These are phyloP conservation scores for Corythoichthys intestinalis DNA, from an alignment of 2,113 vertebrate genomes.

Conservation along the genomic window DNA sequence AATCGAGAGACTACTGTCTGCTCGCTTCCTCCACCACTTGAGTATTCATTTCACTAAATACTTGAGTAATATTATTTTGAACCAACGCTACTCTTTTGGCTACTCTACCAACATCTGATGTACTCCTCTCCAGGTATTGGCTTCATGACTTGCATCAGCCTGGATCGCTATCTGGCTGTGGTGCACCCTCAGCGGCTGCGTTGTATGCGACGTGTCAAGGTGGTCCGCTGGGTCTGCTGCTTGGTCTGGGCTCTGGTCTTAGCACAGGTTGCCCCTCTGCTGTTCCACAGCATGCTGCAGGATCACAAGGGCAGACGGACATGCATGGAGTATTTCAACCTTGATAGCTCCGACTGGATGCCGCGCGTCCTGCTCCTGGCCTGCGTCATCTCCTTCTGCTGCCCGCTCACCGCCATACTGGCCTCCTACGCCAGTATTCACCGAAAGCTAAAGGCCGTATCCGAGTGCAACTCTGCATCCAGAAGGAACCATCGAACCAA, in stretches of 20 bases:
- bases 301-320: constrained; percentile 59
- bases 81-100: too few relatives aligned
- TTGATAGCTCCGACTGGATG: constrained; percentile 59
- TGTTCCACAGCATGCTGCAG: constrained; percentile 64
- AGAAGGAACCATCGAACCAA: constrained; percentile 70
- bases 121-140: constrained; percentile 65
- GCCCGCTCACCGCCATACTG: constrained; percentile 73
- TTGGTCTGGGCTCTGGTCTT: constrained; percentile 76
- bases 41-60: too few relatives aligned
- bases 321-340: constrained; percentile 81
- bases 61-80: too few relatives aligned
- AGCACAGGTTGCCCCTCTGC: constrained; percentile 69
- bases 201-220: constrained; percentile 54
- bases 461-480: constrained; percentile 67
- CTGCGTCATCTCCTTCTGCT: constrained; percentile 73
- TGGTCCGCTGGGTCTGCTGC: constrained; percentile 65
- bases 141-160: constrained; percentile 82
- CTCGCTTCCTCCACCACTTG: too few relatives aligned
- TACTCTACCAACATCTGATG: too few relatives aligned
- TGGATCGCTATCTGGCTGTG: constrained; percentile 82
- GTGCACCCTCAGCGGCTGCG: constrained; percentile 66
- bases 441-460: constrained; percentile 69
- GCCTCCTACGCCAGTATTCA: constrained; percentile 77
- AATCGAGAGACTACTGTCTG: too few relatives aligned
- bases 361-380: constrained; percentile 73